A percentile compares a stretch with the other conserved stretches of the same genome.
phyloP scores from a whole-genome alignment of 2,113 vertebrate genomes.

The Urocitellus parryii region DNA sequence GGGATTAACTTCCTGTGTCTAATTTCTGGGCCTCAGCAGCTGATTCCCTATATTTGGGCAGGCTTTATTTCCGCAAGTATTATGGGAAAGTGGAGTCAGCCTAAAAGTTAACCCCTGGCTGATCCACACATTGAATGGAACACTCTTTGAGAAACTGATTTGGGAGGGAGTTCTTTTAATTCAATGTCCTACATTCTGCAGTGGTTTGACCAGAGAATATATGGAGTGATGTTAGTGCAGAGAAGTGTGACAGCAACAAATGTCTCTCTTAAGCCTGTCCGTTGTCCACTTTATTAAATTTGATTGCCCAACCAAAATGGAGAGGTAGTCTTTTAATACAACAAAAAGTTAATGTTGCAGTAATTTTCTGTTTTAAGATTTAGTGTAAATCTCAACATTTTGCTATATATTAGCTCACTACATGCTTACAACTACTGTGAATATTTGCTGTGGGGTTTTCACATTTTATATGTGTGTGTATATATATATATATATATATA shows the following conservation, averaged over 20 bases:
- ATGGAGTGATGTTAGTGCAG: background rate
- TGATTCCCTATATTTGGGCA: slow-evolving; percentile 40
- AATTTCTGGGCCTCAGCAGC: slow-evolving; percentile 24
- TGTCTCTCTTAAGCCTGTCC: background rate
- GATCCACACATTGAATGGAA: background rate
- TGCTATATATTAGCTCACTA: background rate
- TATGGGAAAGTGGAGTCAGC: background rate
- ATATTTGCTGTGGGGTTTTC: background rate
- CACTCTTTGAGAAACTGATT: background rate
- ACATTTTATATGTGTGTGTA: background rate
- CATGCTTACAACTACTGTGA: background rate
- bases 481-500: background rate
- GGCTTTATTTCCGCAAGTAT: slow-evolving; percentile 34
- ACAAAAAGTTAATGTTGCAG: background rate
- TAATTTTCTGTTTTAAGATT: slow-evolving; percentile 17
- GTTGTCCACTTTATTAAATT: background rate
- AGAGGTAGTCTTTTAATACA: background rate
- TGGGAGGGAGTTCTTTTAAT: background rate
- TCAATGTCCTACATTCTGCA: background rate
- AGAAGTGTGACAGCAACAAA: background rate
- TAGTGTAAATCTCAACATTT: background rate
- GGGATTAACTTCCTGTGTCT: slow-evolving; percentile 58
- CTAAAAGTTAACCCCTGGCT: slow-evolving; percentile 52
- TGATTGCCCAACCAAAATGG: background rate
- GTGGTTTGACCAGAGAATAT: background rate